Evolutionary conservation across 2,113 vertebrate species (phyloP), one percentile per base, ranked within the genome.

Genomic region (Corydoras maculifer): DNA sequence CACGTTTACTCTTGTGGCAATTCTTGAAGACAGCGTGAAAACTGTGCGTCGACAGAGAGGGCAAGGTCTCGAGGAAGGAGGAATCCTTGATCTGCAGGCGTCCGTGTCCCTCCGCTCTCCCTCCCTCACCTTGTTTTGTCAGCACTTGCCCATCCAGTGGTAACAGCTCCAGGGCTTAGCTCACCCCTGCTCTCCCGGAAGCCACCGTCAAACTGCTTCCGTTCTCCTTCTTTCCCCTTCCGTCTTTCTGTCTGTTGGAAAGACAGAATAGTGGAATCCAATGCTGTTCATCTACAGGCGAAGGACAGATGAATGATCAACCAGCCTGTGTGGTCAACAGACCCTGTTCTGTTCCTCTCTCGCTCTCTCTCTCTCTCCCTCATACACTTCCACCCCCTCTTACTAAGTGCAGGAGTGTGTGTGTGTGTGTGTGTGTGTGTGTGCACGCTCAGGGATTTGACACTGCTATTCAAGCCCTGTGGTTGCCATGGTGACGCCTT

Each of bases 391-490:
- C 76, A 71, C 70, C 75, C 68, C 55, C 81, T 84, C 83, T 77
- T 78, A 85, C 84, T 76, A 77, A 54, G 58, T 66, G 51, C 51
- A 61, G 62, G 63, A 25, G 18, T 25, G 18, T 25, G 69, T 74
- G 74, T 68, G 77, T 73, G 77, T 53, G 59, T 70, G 35, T 63
- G 64, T 73, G 82, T 80, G 85, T 87, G 87, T 85, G 86, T 87
- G 80, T 89, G 88, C 89, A 86, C 88, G 90, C 87, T 87, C 80
- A 90, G 88, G 88, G 90, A 91, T 91, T 91, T 92, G 89, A 91
- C 89, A 91, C 88, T 91, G 88, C 90, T 91, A 91, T 92, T 91
- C 88, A 92, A 92, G 88, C 90, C 85, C 87, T 85, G 80, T 80
- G 78, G 90, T 92, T 92, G 87, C 90, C 88, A 91, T 90, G 90